Base-by-base conservation (phyloP, 2,888 invertebrate genomes). In the Drosophila barbarae region DNA sequence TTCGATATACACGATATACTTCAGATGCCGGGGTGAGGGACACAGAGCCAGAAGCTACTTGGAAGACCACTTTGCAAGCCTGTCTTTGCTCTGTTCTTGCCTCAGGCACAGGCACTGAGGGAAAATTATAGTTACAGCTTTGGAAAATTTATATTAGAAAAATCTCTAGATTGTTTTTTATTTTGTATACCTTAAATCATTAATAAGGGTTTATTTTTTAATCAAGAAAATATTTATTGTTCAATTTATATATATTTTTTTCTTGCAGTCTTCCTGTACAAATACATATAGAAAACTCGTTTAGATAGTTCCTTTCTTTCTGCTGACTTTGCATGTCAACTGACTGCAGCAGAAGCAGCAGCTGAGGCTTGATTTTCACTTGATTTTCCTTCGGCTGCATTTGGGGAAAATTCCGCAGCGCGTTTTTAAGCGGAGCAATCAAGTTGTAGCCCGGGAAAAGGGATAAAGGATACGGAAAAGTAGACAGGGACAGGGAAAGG, bases 301-400 rank as follows among this genome's bases (percentile, higher is more conserved):
- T 59, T 46, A 59, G 60, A 46, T 59, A 41, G 32, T 30, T 35
- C 50, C 21, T 34, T 21, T 64, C 47, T 53, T 50, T 50, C 18
- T 42, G 72, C 76, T 71, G 60, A 76, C 64, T 79, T 80, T 77
- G 81, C 81, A 74, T 74, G 69, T 75, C 67, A 67, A 38, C 67
- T 55, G 65, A 55, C 67, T 54, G 55, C 66, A 41, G 54, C 54
- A 53, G 64, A 23, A 35, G 49, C 54, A 36, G 30, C 36, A 36
- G 36, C 28, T 54, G 65, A 67, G 71, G 38, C 67, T 53, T 65
- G 63, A 61, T 50, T 63, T 41, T 42, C 35, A 35, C 64, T 47
- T 47, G 46, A 47, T 47, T 38, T 41, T 42, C 35, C 60, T 9
- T 9, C 35, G 18, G 30, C 23, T 32, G 23, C 35, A 26, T 28